Conservation (phyloP, 2,797 vertebrate genomes). For the Varecia variegata region DNA sequence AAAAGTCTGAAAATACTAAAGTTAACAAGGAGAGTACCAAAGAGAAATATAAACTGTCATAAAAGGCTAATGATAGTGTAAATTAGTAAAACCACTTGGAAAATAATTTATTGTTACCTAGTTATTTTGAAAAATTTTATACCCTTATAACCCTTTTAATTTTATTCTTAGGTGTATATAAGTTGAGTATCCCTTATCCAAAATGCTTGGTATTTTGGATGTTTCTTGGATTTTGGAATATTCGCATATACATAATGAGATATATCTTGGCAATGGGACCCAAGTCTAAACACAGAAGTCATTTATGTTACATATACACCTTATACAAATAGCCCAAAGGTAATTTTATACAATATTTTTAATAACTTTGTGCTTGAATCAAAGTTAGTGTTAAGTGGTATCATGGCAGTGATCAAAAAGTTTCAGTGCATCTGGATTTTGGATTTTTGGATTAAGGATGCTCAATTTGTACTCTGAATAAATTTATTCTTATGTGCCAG, state of each 20-base stretch:
- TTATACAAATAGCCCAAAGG: background rate
- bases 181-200: background rate
- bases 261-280: background rate
- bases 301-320: background rate
- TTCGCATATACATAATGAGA: background rate
- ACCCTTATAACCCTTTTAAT: background rate
- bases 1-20: background rate
- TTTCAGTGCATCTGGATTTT: background rate
- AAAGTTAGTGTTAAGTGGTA: background rate
- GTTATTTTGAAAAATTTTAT: background rate
- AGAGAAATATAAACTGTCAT: background rate
- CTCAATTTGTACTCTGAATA: background rate
- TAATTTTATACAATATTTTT: background rate
- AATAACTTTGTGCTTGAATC: background rate
- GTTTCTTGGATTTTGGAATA: background rate
- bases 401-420: background rate
- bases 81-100: background rate
- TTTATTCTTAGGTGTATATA: background rate
- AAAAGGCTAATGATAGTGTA: background rate
- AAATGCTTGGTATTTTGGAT: background rate
- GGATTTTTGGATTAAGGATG: background rate
- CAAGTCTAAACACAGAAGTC: background rate
- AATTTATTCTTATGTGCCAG: no score
- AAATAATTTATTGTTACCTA: background rate
- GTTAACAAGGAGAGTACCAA: background rate